Evolutionary conservation across 2,888 invertebrate species (phyloP).

Genomic region (Diadegma fenestrale): DNA sequence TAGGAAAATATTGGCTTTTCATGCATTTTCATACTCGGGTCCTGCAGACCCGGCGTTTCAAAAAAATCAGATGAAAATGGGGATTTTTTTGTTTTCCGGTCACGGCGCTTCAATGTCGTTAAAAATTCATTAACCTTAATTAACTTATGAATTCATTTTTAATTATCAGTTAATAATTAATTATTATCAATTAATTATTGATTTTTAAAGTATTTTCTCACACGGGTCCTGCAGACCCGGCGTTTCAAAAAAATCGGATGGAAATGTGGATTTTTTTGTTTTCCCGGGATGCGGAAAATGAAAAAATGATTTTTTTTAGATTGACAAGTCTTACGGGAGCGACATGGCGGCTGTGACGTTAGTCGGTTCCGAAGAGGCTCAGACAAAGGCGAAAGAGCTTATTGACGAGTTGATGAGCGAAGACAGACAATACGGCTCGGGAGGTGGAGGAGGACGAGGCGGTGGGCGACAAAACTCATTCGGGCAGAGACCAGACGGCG

Average conservation of each 20-base stretch:
- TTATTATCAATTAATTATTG: too few relatives aligned
- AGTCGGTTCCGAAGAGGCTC: conserved; percentile 85
- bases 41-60: too few relatives aligned
- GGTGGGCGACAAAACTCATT: not conserved
- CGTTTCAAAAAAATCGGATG: not conserved
- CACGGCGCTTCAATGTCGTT: too few relatives aligned
- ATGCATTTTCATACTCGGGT: not conserved
- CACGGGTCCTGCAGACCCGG: too few relatives aligned
- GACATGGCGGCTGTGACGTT: conserved; percentile 85
- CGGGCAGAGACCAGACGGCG: not conserved
- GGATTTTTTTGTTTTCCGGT: not conserved
- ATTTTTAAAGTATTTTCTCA: too few relatives aligned
- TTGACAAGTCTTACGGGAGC: conserved; percentile 80
- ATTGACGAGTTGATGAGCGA: conserved; percentile 82
- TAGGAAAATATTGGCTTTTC: not conserved
- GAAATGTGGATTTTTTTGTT: not conserved
- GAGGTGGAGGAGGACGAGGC: not conserved
- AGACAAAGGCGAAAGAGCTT: conserved; percentile 84
- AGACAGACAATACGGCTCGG: conserved; percentile 33
- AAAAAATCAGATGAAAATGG: not conserved
- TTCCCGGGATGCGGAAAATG: not conserved
- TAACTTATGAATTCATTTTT: too few relatives aligned
- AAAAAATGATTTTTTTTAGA: conserved; percentile 68
- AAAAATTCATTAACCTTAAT: too few relatives aligned
- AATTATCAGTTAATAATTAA: too few relatives aligned